Base-by-base conservation (phyloP, 2,113 vertebrate genomes). In the Neolamprologus devosi region DNA sequence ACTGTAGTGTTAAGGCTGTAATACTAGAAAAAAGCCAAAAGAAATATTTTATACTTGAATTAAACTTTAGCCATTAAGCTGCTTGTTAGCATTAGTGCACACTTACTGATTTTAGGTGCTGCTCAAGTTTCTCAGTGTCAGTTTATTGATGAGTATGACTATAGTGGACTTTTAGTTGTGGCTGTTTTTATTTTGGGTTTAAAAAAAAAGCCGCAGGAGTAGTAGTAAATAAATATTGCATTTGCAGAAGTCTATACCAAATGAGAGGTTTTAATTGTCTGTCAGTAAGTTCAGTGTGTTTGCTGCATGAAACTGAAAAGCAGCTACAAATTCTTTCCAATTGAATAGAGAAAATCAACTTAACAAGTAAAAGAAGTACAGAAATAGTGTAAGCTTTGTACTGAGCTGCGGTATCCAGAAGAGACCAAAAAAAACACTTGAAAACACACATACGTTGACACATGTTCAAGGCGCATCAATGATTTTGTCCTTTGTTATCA, bases 401-500 rank as follows among this genome's bases (percentile, higher is more conserved):
- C 35, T 26, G 10, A 17, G 40, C 19, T 90, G 78, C 23, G 80
- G 9, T 87, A 54, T 42, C 49, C 80, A 88, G 30, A 19, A 30
- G 68, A 57, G 30, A 82, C 33, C 7, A 2, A 37, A 68, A 37
- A 11, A 37, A 68, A 4, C 7, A 45, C n/a, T 26, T 30, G 19
- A 58, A 49, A 58, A 82, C 17, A 78, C 37, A 70, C 75, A 85
- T 79, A 88, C 33, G 51, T 7, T 81, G 23, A 85, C 80, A 75
- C 84, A 82, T 14, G 37, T 90, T 93, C 80, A 92, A 92, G 89
- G 89, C 70, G 78, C 83, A 89, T 89, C 92, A 93, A 86, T 85
- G 73, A 89, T 94, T 91, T 90, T 87, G 37, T 83, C 89, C 82
- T 88, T 92, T 94, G 87, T 93, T 91, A 91, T 93, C 88, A 94